phyloP scores from a whole-genome alignment of 2,888 invertebrate genomes.

The Pharmacophagus antenor region DNA sequence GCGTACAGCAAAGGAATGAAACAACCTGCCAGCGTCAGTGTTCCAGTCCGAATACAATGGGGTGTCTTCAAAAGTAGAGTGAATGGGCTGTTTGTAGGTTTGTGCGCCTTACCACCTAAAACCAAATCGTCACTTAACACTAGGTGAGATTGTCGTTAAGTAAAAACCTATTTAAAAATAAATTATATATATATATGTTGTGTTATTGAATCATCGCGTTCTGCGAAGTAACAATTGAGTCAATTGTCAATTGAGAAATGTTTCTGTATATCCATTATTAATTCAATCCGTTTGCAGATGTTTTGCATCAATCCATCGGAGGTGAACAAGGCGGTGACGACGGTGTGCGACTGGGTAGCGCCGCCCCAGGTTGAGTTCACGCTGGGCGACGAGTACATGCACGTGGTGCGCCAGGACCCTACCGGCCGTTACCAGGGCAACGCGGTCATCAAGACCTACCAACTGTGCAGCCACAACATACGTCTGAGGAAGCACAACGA shows the following conservation, averaged over 20 bases:
- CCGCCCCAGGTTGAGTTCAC: conserved; percentile 66
- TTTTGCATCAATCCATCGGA: conserved; percentile 60
- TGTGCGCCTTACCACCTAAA: too few species aligned
- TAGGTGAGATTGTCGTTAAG: too few species aligned
- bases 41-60: too few species aligned
- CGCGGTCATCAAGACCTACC: conserved; percentile 63
- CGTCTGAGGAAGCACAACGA: conserved; percentile 28
- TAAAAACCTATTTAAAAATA: too few species aligned
- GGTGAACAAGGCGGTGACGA: conserved; percentile 56
- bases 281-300: conserved; percentile 45
- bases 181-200: too few species aligned
- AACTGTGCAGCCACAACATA: conserved; percentile 58
- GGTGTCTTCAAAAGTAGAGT: too few species aligned
- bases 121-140: too few species aligned
- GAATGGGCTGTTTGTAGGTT: too few species aligned
- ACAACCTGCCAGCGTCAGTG: too few species aligned
- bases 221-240: neutral
- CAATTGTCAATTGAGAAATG: too few species aligned
- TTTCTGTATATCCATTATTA: neutral
- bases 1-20: too few species aligned
- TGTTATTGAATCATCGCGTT: too few species aligned
- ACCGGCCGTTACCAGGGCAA: conserved; percentile 55
- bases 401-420: conserved; percentile 62
- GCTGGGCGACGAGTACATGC: conserved; percentile 63
- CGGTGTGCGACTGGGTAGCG: conserved; percentile 67